Evolutionary conservation across 2,113 vertebrate genomes (phyloP).

Genomic region (Cochlearius cochlearius): DNA sequence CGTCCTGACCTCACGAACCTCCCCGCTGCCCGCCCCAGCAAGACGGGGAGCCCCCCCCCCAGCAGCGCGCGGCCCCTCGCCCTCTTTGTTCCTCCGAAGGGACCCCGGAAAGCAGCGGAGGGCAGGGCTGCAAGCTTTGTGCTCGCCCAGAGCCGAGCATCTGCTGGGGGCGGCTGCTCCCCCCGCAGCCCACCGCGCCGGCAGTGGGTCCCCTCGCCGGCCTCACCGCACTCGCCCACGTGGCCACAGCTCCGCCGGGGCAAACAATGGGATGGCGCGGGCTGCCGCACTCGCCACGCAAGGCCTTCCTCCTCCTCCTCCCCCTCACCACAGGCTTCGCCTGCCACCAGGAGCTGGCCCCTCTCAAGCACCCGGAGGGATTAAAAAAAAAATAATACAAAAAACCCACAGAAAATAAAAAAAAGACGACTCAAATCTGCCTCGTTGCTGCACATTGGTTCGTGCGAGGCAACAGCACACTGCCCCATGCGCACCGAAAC

Average conservation of each 20-base stretch:
- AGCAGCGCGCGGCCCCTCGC: not conserved
- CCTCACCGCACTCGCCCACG: conserved; percentile 23
- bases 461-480: fast-evolving
- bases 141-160: conserved; percentile 63
- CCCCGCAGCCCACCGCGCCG: not conserved
- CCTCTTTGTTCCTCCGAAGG: conserved; percentile 65
- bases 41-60: not conserved
- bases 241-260: not conserved
- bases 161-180: conserved; percentile 34
- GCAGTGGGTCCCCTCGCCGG: conserved; percentile 4
- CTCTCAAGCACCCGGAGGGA: not conserved
- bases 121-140: conserved; percentile 70
- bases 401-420: not conserved
- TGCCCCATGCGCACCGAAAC: fast-evolving
- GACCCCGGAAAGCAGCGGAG: conserved; percentile 62
- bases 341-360: not conserved
- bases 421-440: not conserved
- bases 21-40: not conserved
- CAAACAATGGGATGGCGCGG: conserved; percentile 46
- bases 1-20: conserved; percentile 22
- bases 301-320: conserved; percentile 16
- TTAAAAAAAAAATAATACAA: not conserved
- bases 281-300: not conserved
- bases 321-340: not conserved
- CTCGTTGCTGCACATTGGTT: fast-evolving